Percentiles rank a stretch among this genome's conserved stretches.
Conservation (phyloP, 2,797 vertebrate species). For the Apodemus agrarius region DNA sequence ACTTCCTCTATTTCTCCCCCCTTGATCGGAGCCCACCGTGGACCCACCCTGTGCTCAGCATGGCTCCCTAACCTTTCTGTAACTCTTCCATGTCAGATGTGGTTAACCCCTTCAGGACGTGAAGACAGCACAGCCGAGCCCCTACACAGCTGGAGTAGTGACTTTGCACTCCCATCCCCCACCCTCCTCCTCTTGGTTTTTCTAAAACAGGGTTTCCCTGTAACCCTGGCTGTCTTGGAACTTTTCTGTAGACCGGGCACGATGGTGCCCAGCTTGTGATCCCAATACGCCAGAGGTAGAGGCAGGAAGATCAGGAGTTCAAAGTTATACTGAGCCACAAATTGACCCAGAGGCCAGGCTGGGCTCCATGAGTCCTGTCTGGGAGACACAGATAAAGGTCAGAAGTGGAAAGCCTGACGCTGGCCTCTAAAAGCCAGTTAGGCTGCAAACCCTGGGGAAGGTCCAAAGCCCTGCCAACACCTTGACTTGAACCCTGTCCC, state of each 20-base stretch:
- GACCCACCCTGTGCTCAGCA: neutral
- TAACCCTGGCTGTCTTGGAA: too few relatives aligned
- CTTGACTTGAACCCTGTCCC: neutral
- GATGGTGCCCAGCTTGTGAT: neutral
- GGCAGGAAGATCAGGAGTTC: neutral
- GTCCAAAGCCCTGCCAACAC: neutral
- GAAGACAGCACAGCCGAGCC: neutral
- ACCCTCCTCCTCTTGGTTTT: too few relatives aligned
- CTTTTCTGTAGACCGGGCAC: neutral
- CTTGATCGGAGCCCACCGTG: neutral
- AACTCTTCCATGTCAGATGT: neutral
- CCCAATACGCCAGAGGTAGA: neutral
- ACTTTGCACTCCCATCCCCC: too few relatives aligned
- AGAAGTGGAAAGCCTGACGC: neutral
- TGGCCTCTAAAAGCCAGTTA: neutral
- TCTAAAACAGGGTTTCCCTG: too few relatives aligned
- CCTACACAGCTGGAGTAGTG: neutral
- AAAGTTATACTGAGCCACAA: neutral
- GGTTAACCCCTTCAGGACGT: neutral
- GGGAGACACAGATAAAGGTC: neutral
- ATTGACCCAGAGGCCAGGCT: neutral
- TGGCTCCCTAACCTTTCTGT: neutral
- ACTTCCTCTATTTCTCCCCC: neutral
- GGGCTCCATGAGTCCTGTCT: neutral
- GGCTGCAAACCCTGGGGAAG: neutral